phyloP scores from a whole-genome alignment of 35 echinoderm and acorn worm species.

The Patiria miniata region DNA sequence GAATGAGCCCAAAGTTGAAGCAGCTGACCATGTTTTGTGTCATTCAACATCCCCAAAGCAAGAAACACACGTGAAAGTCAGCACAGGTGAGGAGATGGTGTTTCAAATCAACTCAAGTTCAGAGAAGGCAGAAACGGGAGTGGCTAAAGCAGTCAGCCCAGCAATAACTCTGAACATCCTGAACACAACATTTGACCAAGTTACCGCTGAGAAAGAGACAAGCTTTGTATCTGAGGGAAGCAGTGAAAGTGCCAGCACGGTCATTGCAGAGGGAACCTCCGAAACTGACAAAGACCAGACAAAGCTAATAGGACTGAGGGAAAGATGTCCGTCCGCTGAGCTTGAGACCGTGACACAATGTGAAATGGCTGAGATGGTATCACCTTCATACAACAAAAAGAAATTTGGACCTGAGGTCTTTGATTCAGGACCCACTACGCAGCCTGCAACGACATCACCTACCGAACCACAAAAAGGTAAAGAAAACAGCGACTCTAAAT shows the following conservation, averaged over 20 bases:
- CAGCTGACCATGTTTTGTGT: neutral
- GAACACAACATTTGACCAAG: neutral
- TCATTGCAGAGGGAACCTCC: neutral
- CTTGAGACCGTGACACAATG: constrained; percentile 53
- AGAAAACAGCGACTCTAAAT: constrained; percentile 30
- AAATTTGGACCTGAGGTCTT: neutral
- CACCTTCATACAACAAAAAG: constrained; percentile 16
- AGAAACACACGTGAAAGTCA: neutral
- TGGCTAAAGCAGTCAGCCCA: neutral
- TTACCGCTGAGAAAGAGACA: constrained; percentile 1
- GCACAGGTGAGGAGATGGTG: neutral
- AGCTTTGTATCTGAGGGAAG: constrained; percentile 38
- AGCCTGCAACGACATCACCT: neutral
- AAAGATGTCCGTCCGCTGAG: constrained; percentile 46
- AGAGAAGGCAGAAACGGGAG: neutral
- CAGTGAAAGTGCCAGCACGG: constrained; percentile 49
- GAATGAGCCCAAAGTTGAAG: neutral
- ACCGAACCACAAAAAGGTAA: constrained; percentile 10
- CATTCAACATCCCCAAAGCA: neutral
- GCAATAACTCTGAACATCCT: constrained; percentile 14
- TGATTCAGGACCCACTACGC: neutral
- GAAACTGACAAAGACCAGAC: neutral
- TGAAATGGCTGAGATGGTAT: constrained; percentile 45
- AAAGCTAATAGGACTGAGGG: neutral
- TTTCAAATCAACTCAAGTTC: neutral